phyloP scores from a whole-genome alignment of 2,888 invertebrate species.

The Ophioninae sp. region DNA sequence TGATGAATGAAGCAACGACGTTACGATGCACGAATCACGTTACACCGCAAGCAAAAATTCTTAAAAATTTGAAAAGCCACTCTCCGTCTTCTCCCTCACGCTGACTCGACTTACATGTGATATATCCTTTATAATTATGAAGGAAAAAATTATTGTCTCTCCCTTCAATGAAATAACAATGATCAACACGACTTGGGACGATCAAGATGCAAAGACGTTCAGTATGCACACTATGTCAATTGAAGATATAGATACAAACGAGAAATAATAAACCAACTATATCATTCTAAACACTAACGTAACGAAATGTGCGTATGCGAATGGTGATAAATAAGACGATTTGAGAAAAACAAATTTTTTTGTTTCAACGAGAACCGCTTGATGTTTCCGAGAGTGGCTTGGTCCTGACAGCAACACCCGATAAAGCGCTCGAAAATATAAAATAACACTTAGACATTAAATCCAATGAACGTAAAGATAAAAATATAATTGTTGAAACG shows the following conservation, averaged over 20 bases:
- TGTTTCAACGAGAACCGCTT: neutral
- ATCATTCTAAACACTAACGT: conserved; percentile 64
- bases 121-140: neutral
- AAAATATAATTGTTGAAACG: conserved; percentile 42
- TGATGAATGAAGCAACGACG: conserved; percentile 43
- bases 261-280: conserved; percentile 38
- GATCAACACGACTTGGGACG: conserved; percentile 48
- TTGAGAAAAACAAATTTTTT: neutral
- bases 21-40: conserved; percentile 57
- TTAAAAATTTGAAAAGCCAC: conserved; percentile 42
- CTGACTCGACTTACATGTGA: conserved; percentile 5
- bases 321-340: conserved; percentile 14
- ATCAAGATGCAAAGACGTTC: conserved; percentile 69
- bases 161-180: conserved; percentile 16
- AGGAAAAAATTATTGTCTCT: neutral
- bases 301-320: conserved; percentile 38
- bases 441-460: conserved; percentile 48
- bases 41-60: conserved; percentile 61
- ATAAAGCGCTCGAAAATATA: conserved; percentile 56
- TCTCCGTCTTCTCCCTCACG: conserved; percentile 24
- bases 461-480: conserved; percentile 52
- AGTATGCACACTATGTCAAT: conserved; percentile 58
- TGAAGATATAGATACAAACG: conserved; percentile 30
- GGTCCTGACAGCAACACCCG: conserved; percentile 62
- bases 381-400: conserved; percentile 65